Evolutionary conservation across 2,888 invertebrate genomes (phyloP), one percentile per base, ranked within the genome.

Genomic region (Lasioglossum pauxillum): DNA sequence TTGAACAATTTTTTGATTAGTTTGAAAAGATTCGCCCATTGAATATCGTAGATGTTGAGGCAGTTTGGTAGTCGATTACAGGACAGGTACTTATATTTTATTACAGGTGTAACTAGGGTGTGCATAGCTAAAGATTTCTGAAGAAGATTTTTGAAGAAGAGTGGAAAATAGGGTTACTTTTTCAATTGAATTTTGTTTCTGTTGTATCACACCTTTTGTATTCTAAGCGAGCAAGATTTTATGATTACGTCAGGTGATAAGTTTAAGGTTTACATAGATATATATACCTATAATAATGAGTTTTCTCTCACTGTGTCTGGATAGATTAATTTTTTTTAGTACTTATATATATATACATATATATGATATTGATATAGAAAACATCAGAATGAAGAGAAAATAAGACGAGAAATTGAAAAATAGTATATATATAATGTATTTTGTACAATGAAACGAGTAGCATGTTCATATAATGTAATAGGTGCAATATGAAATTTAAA

Each of bases 401-500:
- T 79, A 72, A 72, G 79, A 35, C 64, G 46, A 46, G 53, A 69
- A 73, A 60, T 60, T 46, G 23, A 46, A 67, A 46, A 49, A 64
- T 31, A 64, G 16, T 31, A 31, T 64, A 53, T 31, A 16, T 75
- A 53, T 75, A 69, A 75, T 84, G n/a, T 85, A 76, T 79, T 79
- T 76, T 69, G 84, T 79, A 76, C 72, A 76, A 75, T 71, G 73
- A 73, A 76, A 38, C 19, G 44, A 41, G 53, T 53, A 53, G 73
- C 75, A 80, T 57, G 75, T 85, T 76, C 49, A 41, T 69, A 1
- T 35, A 0, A 0, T 35, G 73, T 80, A 79, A 85, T 76, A 84
- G 76, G 85, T 85, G 85, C 85, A 85, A 85, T 84, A 85, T 84
- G 76, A 69, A 85, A 80, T 85, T 84, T 71, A 77, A 85, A 44